A percentile compares a stretch with the other conserved stretches of the same genome.
These are phyloP conservation scores for Aelia acuminata DNA, from an alignment of 2,888 invertebrate genomes.

Conservation along the genomic window DNA sequence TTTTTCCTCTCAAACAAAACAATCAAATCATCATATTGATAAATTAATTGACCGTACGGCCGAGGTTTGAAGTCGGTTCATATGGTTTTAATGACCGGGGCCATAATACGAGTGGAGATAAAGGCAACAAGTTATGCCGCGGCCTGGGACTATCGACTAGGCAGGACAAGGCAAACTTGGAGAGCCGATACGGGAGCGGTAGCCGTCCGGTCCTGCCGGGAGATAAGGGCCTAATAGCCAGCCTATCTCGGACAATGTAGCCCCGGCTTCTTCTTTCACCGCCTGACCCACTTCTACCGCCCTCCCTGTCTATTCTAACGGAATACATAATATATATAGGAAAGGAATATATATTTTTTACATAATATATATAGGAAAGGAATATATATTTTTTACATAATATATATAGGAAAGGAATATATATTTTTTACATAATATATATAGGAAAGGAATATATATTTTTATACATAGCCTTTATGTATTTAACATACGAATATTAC, in stretches of 20 bases:
- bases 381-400: too few relatives aligned
- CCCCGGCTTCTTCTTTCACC: neutral
- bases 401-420: too few relatives aligned
- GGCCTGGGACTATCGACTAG: neutral
- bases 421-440: too few relatives aligned
- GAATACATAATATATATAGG: neutral
- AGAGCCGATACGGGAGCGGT: neutral
- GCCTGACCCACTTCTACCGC: neutral
- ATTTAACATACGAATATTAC: too few relatives aligned
- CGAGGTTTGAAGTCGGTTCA: too few relatives aligned
- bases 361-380: too few relatives aligned
- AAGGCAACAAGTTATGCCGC: neutral
- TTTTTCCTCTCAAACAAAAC: too few relatives aligned
- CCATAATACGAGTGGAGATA: neutral
- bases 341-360: too few relatives aligned
- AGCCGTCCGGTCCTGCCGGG: neutral
- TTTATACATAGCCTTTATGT: too few relatives aligned
- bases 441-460: too few relatives aligned
- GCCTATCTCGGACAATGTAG: slow-evolving; percentile 17
- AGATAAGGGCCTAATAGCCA: neutral
- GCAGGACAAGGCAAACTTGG: neutral
- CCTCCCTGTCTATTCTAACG: neutral
- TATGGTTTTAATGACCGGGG: neutral
- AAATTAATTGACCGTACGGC: too few relatives aligned
- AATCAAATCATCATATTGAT: too few relatives aligned